These are phyloP conservation scores for Talpa occidentalis DNA, from an alignment of 2,113 vertebrate species.

Conservation along the genomic window DNA sequence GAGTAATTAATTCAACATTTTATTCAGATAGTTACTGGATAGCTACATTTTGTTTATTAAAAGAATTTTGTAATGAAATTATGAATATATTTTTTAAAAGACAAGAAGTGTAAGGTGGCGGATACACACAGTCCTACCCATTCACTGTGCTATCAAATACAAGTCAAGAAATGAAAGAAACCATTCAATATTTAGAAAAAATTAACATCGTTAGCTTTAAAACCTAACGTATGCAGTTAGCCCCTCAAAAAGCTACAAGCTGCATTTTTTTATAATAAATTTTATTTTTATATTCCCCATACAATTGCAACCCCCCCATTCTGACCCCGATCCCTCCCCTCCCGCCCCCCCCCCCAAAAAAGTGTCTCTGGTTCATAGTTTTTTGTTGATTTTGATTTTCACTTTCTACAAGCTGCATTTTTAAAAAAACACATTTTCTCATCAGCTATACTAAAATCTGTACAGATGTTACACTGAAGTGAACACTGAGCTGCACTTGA, in stretches of 20 bases:
- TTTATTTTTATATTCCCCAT: too few relatives aligned
- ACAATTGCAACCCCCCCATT: too few relatives aligned
- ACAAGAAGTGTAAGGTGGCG: too few relatives aligned
- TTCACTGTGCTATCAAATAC: constrained; percentile 84
- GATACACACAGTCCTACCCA: constrained; percentile 61
- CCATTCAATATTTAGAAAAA: constrained; percentile 91
- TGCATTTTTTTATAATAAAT: constrained; percentile 90
- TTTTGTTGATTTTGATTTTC: too few relatives aligned
- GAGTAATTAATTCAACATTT: background rate
- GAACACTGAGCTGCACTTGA: constrained; percentile 91
- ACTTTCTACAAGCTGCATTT: constrained; percentile 89
- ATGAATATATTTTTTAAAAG: too few relatives aligned
- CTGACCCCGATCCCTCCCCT: too few relatives aligned
- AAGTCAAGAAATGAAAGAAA: constrained; percentile 86
- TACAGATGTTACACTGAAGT: constrained; percentile 93
- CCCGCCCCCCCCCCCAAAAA: too few relatives aligned
- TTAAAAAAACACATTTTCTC: constrained; percentile 89
- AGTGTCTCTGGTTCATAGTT: too few relatives aligned
- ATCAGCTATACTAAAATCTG: too few relatives aligned
- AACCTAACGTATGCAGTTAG: constrained; percentile 85
- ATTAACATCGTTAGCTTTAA: constrained; percentile 86
- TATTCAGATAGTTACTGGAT: background rate
- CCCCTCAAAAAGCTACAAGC: constrained; percentile 85
- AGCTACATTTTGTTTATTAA: background rate
- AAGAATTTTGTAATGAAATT: too few relatives aligned